phyloP scores from a whole-genome alignment of 2,797 vertebrate species.

The Sebastes elongatus region DNA sequence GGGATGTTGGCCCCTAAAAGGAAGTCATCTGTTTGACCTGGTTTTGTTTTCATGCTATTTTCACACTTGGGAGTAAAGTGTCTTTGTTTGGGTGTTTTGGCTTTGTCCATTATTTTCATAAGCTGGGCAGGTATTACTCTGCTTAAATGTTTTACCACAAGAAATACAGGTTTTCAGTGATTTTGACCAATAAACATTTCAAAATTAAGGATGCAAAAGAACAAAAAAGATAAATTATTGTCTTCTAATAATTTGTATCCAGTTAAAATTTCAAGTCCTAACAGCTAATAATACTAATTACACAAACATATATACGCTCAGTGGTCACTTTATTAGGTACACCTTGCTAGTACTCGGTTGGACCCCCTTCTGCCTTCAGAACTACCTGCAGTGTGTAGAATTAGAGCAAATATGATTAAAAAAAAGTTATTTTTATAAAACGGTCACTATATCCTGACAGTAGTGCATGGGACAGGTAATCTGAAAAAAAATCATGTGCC shows the following conservation, averaged over 20 bases:
- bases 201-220: neutral
- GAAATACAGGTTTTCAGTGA: neutral
- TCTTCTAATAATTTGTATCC: neutral
- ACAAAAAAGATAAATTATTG: neutral
- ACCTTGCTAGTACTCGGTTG: neutral
- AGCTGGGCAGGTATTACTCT: neutral
- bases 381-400: neutral
- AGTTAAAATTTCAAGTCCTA: neutral
- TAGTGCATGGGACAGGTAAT: too few species aligned
- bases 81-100: slow-evolving; percentile 45
- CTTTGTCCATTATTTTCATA: slow-evolving; percentile 38
- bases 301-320: neutral
- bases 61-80: slow-evolving; percentile 17
- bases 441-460: too few species aligned
- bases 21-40: slow-evolving; percentile 69
- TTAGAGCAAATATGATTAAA: too few species aligned
- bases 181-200: neutral
- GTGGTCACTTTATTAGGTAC: neutral
- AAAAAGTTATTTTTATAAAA: too few species aligned
- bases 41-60: slow-evolving; percentile 60
- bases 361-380: neutral
- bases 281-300: neutral
- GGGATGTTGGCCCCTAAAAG: slow-evolving; percentile 67
- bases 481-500: too few species aligned
- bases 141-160: neutral